phyloP scores from a whole-genome alignment of 2,888 invertebrate species.

The Dascillus cervinus region DNA sequence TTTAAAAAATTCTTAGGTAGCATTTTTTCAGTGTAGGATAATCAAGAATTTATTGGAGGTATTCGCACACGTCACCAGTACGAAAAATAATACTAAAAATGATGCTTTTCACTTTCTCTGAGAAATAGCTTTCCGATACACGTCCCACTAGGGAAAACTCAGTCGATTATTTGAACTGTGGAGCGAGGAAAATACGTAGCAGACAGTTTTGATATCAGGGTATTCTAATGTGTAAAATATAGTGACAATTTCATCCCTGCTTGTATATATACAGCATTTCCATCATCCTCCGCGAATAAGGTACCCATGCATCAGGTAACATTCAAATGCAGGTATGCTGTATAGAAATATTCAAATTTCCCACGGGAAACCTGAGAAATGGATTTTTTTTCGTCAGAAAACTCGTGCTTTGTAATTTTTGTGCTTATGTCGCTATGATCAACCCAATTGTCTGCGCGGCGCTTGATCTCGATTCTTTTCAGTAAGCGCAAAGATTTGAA shows the following conservation, averaged over 20 bases:
- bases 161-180: constrained; percentile 31
- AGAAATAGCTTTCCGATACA: constrained; percentile 26
- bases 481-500: constrained; percentile 5
- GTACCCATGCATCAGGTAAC: constrained; percentile 34
- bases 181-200: constrained; percentile 26
- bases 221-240: constrained; percentile 37
- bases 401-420: constrained; percentile 26
- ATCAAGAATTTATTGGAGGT: background rate
- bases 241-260: constrained; percentile 37
- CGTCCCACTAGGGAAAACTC: constrained; percentile 23
- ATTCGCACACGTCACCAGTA: constrained; percentile 10
- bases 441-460: constrained; percentile 7
- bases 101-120: constrained; percentile 23
- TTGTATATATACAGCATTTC: constrained; percentile 32
- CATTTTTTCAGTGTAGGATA: too few species aligned
- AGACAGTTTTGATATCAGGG: constrained; percentile 35
- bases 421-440: constrained; percentile 7
- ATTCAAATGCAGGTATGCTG: constrained; percentile 29
- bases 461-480: constrained; percentile 5
- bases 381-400: constrained; percentile 33
- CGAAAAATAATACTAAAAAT: constrained; percentile 19
- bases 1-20: too few species aligned
- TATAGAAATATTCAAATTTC: constrained; percentile 39
- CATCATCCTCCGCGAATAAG: constrained; percentile 34
- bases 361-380: constrained; percentile 34